Evolutionary conservation across 2,113 vertebrate species (phyloP), one percentile per base, ranked within the genome.

Genomic region (Paraplagusia blochii): DNA sequence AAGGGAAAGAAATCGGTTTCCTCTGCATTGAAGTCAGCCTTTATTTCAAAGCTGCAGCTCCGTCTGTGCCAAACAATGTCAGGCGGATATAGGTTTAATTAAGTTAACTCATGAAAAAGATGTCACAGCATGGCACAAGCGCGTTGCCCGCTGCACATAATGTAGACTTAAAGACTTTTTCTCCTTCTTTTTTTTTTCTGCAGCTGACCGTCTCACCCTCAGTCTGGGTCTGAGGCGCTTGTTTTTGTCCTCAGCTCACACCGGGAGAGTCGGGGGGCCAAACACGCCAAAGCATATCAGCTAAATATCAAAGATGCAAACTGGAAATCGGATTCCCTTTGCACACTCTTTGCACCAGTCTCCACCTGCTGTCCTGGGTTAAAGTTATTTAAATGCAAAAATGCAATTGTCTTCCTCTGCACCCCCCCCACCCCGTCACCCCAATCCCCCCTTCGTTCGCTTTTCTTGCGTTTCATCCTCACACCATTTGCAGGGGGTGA

Each of bases 401-500:
- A 91, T 89, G 87, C 87, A 90, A 92, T 94, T 93, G 92, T 94
- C 90, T 92, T 29, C 22, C 22, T 90, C 10, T 78, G n/a, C n/a
- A n/a, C n/a, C n/a, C n/a, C n/a, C n/a, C n/a, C n/a, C n/a, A n/a
- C n/a, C n/a, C n/a, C n/a, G n/a, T n/a, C n/a, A n/a, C n/a, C n/a
- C n/a, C n/a, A n/a, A n/a, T 88, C 18, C 1, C 91, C 91, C 75
- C 90, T 87, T 87, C 90, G 90, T 89, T 81, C 87, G n/a, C n/a
- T n/a, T 88, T 86, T 91, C 35, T 16, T 53, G 43, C 19, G 90
- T 94, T 96, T 95, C 92, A 94, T 95, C 91, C 89, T 92, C 92
- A 92, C 94, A 94, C 90, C 89, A 94, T 95, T 94, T 95, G 90
- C 89, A 91, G 69, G 93, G 93, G 67, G 93, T 93, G 93, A 96